Percentiles rank a stretch among this genome's conserved stretches.
Evolutionary conservation across 1,140 invertebrate species (phyloP).

Genomic region (Leptinotarsa undecemlineata): DNA sequence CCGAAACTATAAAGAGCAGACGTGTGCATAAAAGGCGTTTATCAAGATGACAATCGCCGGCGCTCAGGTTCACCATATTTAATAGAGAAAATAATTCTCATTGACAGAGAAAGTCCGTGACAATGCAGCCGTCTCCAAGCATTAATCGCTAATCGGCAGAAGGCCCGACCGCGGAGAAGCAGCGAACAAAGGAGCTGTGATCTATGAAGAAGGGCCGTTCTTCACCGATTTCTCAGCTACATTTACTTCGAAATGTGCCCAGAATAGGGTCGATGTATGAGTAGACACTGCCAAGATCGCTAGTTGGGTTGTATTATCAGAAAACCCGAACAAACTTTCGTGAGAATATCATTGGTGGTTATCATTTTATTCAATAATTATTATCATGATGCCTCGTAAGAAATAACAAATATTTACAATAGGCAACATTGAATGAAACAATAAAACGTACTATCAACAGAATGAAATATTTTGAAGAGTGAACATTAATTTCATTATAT

Average conservation of each 20-base stretch:
- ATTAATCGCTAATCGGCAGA: conserved; percentile 55
- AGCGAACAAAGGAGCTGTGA: conserved; percentile 51
- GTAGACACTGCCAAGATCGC: conserved; percentile 14
- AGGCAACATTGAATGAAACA: too few relatives aligned
- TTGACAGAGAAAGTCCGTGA: conserved; percentile 47
- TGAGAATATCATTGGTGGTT: too few relatives aligned
- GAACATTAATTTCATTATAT: too few relatives aligned
- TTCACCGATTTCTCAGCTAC: conserved; percentile 57
- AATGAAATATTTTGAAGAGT: too few relatives aligned
- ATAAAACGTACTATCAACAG: too few relatives aligned
- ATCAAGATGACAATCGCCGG: conserved; percentile 48
- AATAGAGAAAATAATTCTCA: conserved; percentile 46
- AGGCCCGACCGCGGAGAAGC: conserved; percentile 30
- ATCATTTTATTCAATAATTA: too few relatives aligned
- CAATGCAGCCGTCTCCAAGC: conserved; percentile 51
- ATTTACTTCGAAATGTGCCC: conserved; percentile 54
- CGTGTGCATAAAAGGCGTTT: conserved; percentile 48
- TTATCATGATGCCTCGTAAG: too few relatives aligned
- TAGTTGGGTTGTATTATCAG: not conserved
- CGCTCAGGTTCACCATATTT: conserved; percentile 49
- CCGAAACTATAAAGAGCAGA: not conserved
- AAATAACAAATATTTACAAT: too few relatives aligned
- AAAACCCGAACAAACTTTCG: too few relatives aligned
- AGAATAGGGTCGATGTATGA: conserved; percentile 35
- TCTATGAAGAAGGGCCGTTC: conserved; percentile 55